phyloP scores from a whole-genome alignment of 2,888 invertebrate genomes.

The Megaustenia siamemsis region DNA sequence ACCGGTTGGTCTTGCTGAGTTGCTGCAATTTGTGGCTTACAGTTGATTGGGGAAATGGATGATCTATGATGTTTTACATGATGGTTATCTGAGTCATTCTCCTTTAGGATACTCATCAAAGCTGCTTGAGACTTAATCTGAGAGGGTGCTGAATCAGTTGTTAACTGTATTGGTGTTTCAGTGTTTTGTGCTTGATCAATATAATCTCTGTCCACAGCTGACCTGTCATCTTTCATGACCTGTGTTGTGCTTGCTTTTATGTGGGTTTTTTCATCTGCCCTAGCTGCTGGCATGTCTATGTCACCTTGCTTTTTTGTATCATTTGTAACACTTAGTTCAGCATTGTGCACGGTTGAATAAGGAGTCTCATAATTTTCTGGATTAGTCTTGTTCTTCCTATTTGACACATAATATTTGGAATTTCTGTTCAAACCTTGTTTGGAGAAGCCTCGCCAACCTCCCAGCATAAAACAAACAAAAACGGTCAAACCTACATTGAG shows the following conservation, averaged over 20 bases:
- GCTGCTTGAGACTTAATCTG: slow-evolving; percentile 6
- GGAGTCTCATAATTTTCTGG: background rate
- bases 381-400: background rate
- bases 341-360: background rate
- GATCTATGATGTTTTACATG: background rate
- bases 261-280: background rate
- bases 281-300: background rate
- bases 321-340: background rate
- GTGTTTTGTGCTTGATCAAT: background rate
- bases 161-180: background rate
- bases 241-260: background rate
- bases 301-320: too few relatives aligned
- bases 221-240: background rate
- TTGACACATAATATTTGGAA: slow-evolving; percentile 28
- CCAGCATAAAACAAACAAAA: slow-evolving; percentile 29
- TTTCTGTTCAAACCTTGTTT: background rate
- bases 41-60: background rate
- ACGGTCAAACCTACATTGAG: slow-evolving; percentile 27
- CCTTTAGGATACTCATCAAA: slow-evolving; percentile 10
- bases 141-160: background rate
- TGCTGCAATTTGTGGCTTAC: background rate
- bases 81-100: background rate
- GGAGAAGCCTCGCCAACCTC: background rate
- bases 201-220: background rate
- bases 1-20: background rate